Percentiles rank a stretch among this genome's conserved stretches.
Evolutionary conservation across 23 tunicate genomes (phyloP).

Genomic region (Clavelina lepadiformis): DNA sequence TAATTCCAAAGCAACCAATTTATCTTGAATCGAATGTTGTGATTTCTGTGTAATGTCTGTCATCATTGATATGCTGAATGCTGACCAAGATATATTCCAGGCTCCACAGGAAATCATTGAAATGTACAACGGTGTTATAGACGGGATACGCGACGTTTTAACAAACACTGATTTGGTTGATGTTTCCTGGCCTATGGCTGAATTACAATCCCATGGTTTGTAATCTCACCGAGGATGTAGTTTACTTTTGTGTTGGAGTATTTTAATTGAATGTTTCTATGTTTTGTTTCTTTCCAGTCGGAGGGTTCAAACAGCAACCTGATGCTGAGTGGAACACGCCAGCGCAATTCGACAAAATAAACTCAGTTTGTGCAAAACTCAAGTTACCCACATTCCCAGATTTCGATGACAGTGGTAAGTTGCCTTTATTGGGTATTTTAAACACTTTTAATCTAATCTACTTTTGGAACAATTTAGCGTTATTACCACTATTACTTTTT

Average conservation of each 20-base stretch:
- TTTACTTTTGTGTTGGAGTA: too few species aligned
- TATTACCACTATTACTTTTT: too few species aligned
- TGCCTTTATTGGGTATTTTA: background rate
- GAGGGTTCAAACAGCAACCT: background rate
- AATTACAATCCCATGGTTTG: slow-evolving; percentile 4
- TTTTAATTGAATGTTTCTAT: too few species aligned
- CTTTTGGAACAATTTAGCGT: too few species aligned
- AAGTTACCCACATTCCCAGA: slow-evolving; percentile 17
- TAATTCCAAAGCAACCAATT: too few species aligned
- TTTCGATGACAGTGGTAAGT: slow-evolving; percentile 14
- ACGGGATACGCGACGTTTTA: slow-evolving; percentile 2
- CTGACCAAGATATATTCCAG: background rate
- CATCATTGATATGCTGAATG: background rate
- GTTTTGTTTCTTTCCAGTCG: background rate
- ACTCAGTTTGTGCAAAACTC: background rate
- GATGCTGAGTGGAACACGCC: slow-evolving; percentile 9
- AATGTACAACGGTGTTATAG: slow-evolving; percentile 1
- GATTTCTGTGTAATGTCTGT: too few species aligned
- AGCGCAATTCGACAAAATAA: background rate
- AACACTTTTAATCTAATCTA: background rate
- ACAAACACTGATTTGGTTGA: slow-evolving; percentile 8
- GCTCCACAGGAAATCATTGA: slow-evolving; percentile 6
- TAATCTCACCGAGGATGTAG: background rate
- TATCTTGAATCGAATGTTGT: too few species aligned
- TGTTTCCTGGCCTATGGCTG: slow-evolving; percentile 66